Base-by-base conservation (phyloP, 2,113 vertebrate genomes). In the Rhinolophus ferrumequinum region DNA sequence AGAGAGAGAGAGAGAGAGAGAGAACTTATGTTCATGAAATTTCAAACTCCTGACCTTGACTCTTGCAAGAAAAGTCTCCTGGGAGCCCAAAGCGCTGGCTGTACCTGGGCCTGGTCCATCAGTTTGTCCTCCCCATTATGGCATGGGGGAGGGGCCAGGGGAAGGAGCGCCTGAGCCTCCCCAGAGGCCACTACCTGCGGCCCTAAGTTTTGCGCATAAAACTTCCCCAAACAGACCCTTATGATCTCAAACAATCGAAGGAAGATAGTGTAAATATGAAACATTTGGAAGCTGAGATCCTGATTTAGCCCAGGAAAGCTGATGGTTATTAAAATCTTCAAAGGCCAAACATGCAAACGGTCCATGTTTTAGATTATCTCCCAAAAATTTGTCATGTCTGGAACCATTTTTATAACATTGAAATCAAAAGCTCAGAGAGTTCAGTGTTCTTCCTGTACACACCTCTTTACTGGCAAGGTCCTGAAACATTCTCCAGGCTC, bases 341-440 rank as follows among this genome's bases (percentile, higher is more conserved):
- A 95, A 97, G 94, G 44, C 60, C 12, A 30, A 66, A 88, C 81
- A 79, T 80, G 82, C 62, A 88, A 90, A 90, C 2, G 5, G 82
- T 47, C 82, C n/a, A 13, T 97, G 96, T 94, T 97, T 97, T 96
- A 83, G 69, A 97, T 97, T 95, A 94, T 52, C 67, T 93, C 64
- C 52, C 64, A 60, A 82, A 93, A 72, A 73, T 93, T 58, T 96
- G 93, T 93, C 93, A 91, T 38, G 93, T 96, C 93, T 69, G 95
- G 85, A 96, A 52, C 24, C 70, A 66, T 83, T 98, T 96, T 93
- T 64, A 86, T 26, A 79, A 67, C 44, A 35, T 26, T 26, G 35
- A 82, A 85, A 52, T 79, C 50, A 60, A 94, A 97, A 64, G 8
- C 67, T 69, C 44, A 7, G 22, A 47, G 96, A 77, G 21, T 50